Conservation (phyloP, 92 coral and sea anemone species). For the Ricordea florida region DNA sequence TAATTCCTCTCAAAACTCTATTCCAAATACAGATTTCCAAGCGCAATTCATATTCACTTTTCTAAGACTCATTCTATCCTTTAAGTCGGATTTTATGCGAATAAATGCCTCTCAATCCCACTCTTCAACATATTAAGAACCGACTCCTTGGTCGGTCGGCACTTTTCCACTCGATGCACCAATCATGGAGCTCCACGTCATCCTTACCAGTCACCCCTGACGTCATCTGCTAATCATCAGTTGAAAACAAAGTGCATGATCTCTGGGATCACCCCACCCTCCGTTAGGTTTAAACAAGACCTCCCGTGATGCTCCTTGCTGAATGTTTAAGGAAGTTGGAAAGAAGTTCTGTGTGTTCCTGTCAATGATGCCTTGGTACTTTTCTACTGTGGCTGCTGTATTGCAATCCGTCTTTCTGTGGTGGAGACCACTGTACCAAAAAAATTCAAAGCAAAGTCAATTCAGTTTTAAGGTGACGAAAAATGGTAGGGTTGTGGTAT, state of each 20-base stretch:
- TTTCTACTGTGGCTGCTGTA: conserved; percentile 54
- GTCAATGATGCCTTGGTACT: conserved; percentile 66
- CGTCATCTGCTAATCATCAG: conserved; percentile 1
- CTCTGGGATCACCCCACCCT: conserved; percentile 96
- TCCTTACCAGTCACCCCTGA: too few relatives aligned
- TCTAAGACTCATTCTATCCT: too few relatives aligned
- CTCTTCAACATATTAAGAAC: too few relatives aligned
- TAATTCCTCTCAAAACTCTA: too few relatives aligned
- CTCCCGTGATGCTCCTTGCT: conserved; percentile 1
- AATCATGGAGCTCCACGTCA: too few relatives aligned
- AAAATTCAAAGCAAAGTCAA: neutral
- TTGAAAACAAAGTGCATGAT: conserved; percentile 75
- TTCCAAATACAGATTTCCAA: too few relatives aligned
- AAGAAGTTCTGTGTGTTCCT: conserved; percentile 53
- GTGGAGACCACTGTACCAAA: conserved; percentile 83
- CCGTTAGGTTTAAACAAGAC: conserved; percentile 82
- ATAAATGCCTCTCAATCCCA: too few relatives aligned
- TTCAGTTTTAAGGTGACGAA: neutral
- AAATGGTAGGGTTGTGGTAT: neutral
- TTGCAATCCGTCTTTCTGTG: conserved; percentile 80
- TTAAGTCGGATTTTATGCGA: too few relatives aligned
- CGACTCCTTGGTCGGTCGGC: too few relatives aligned
- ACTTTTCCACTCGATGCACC: too few relatives aligned
- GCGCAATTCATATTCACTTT: too few relatives aligned
- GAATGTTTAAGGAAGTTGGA: conserved; percentile 67